Conservation (phyloP, 2,888 invertebrate genomes). For the Parascotia fuliginaria region DNA sequence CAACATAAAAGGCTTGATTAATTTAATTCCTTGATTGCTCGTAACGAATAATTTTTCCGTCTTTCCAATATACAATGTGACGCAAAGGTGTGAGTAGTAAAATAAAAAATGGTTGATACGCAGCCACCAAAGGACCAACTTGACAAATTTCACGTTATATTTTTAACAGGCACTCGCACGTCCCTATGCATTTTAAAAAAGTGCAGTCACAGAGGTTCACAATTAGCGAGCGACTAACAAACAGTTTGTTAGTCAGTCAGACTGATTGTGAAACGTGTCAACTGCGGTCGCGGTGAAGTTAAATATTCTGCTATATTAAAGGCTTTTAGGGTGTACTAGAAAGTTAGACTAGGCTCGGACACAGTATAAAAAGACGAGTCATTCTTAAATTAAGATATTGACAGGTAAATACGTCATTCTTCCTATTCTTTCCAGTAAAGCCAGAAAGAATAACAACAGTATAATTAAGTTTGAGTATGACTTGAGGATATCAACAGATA, state of each 20-base stretch:
- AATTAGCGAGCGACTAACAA: conserved; percentile 35
- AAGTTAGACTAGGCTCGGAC: neutral
- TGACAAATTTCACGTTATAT: neutral
- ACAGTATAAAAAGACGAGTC: too few species aligned
- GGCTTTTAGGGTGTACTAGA: conserved; percentile 23
- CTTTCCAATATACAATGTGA: too few species aligned
- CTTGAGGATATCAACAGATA: too few species aligned
- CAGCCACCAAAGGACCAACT: neutral
- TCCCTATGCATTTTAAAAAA: conserved; percentile 15
- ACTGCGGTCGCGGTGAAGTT: conserved; percentile 24
- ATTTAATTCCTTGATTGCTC: too few species aligned
- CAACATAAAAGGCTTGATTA: neutral
- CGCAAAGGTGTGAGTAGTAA: too few species aligned
- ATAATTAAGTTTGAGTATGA: too few species aligned
- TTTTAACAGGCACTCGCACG: neutral
- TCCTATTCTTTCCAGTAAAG: too few species aligned
- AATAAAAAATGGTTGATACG: neutral
- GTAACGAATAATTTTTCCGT: too few species aligned
- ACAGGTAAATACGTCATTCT: too few species aligned
- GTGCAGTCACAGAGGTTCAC: conserved; percentile 12
- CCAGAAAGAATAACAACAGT: too few species aligned
- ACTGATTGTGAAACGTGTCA: conserved; percentile 38
- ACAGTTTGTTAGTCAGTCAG: conserved; percentile 15
- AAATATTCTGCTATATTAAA: conserved; percentile 25
- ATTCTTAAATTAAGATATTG: too few species aligned